These are phyloP conservation scores for Macrosiphum euphorbiae DNA, from an alignment of 2,888 invertebrate genomes.

Conservation along the genomic window DNA sequence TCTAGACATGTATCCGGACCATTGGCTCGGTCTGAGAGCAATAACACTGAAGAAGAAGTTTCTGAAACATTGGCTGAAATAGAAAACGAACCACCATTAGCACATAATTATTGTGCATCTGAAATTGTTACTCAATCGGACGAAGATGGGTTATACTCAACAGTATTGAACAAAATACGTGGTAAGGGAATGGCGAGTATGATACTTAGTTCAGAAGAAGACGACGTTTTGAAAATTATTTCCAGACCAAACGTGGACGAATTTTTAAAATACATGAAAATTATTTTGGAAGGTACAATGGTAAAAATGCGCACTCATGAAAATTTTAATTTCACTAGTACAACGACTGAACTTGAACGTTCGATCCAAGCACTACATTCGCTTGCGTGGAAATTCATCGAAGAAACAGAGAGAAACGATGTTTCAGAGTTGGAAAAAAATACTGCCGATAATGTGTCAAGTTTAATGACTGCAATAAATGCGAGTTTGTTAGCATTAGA, in stretches of 20 bases:
- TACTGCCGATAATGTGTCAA: conserved; percentile 66
- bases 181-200: background rate
- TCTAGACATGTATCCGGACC: background rate
- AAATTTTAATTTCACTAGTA: background rate
- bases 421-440: conserved; percentile 63
- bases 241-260: conserved; percentile 16
- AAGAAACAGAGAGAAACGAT: conserved; percentile 54
- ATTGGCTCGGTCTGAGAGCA: conserved; percentile 30
- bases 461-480: conserved; percentile 59
- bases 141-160: conserved; percentile 30
- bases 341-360: conserved; percentile 22
- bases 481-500: conserved; percentile 43
- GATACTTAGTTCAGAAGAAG: background rate
- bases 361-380: conserved; percentile 43
- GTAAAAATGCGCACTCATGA: conserved; percentile 39
- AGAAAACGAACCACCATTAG: conserved; percentile 23
- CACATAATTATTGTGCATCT: background rate
- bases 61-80: conserved; percentile 45
- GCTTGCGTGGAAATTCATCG: conserved; percentile 56
- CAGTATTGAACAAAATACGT: conserved; percentile 18
- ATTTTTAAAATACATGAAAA: conserved; percentile 52
- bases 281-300: conserved; percentile 39
- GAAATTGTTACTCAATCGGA: conserved; percentile 4
- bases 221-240: background rate
- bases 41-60: conserved; percentile 57